A percentile compares a stretch with the other conserved stretches of the same genome.
phyloP scores from a whole-genome alignment of 2,113 vertebrate genomes.

The Lycocorax pyrrhopterus region DNA sequence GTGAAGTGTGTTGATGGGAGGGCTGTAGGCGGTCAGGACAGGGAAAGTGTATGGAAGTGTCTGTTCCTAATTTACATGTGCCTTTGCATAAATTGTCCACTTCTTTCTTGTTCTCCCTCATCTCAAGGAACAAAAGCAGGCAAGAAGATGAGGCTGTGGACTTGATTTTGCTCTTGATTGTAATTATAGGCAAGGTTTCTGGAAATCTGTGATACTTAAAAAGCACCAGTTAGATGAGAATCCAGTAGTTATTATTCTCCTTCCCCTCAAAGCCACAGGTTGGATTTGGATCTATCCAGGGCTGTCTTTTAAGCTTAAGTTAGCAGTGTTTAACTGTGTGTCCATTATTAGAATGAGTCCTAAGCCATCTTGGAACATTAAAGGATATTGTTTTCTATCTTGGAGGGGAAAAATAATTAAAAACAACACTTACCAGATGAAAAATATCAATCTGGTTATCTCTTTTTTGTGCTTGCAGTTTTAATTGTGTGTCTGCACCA shows the following conservation, averaged over 20 bases:
- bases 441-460: not conserved
- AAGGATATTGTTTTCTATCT: not conserved
- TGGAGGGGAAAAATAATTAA: not conserved
- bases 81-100: not conserved
- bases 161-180: not conserved
- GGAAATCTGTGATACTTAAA: not conserved
- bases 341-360: not conserved
- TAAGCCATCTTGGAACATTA: not conserved
- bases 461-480: not conserved
- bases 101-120: not conserved
- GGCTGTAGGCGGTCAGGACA: not conserved
- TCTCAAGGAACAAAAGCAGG: not conserved
- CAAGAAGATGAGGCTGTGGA: not conserved
- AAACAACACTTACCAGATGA: not conserved
- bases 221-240: not conserved
- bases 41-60: not conserved
- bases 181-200: not conserved
- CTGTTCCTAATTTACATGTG: not conserved
- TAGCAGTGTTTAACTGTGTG: not conserved
- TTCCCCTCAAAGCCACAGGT: not conserved
- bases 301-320: not conserved
- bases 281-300: not conserved
- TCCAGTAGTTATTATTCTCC: not conserved
- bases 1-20: not conserved
- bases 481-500: not conserved